Evolutionary conservation across 2,888 invertebrate species (phyloP).

Genomic region (Aelia acuminata): DNA sequence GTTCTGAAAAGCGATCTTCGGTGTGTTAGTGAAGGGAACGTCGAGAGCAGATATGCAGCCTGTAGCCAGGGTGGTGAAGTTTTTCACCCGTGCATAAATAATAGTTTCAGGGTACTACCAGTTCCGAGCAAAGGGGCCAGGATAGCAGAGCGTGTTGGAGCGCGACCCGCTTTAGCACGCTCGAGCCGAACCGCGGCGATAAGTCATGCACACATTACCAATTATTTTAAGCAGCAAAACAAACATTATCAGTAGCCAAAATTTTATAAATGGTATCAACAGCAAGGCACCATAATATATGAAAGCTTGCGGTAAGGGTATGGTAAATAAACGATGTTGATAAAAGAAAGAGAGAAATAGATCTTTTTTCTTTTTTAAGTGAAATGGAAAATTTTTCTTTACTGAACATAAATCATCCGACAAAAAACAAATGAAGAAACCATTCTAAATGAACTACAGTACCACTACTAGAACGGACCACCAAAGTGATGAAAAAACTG

Average conservation of each 20-base stretch:
- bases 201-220: neutral
- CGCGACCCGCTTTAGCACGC: too few species aligned
- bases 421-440: slow-evolving; percentile 6
- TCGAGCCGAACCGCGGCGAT: too few species aligned
- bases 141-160: too few species aligned
- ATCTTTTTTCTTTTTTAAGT: neutral
- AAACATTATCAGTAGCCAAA: neutral
- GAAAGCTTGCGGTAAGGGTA: neutral
- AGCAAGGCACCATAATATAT: neutral
- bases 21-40: neutral
- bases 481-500: neutral
- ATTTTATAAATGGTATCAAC: neutral
- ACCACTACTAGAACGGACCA: neutral
- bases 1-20: neutral
- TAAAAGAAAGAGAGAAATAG: neutral
- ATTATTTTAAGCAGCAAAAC: neutral
- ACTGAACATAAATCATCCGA: neutral
- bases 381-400: neutral
- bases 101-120: neutral
- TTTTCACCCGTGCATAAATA: too few species aligned
- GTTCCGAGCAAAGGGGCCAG: too few species aligned
- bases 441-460: neutral
- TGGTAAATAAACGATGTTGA: neutral
- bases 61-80: too few species aligned
- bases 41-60: too few species aligned